Evolutionary conservation across 1,140 invertebrate species (phyloP).

Genomic region (Portunus trituberculatus): DNA sequence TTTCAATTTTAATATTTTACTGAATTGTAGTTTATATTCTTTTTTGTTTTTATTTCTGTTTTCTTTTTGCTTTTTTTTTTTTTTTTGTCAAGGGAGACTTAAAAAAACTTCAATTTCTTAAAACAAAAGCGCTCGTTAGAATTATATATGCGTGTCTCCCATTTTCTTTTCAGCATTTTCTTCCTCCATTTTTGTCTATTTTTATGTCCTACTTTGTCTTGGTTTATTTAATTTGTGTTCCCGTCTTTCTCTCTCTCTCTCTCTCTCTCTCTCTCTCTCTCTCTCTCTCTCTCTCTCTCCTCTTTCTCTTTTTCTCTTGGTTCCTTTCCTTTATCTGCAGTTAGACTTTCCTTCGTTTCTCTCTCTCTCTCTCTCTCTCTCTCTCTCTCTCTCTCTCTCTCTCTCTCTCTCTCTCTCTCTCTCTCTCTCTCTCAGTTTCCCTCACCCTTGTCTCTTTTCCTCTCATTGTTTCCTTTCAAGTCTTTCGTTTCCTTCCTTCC

Average conservation of each 20-base stretch:
- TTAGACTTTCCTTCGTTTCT: too few species aligned
- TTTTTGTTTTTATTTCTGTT: background rate
- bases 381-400: background rate
- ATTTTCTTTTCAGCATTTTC: background rate
- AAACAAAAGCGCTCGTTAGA: too few species aligned
- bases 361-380: background rate
- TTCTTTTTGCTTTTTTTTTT: background rate
- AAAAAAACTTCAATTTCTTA: background rate
- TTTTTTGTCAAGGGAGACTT: too few species aligned
- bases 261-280: too few species aligned
- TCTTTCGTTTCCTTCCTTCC: too few species aligned
- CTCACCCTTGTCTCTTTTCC: background rate
- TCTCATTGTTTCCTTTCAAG: background rate
- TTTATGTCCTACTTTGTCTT: background rate
- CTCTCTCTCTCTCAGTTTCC: background rate
- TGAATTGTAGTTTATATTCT: too few species aligned
- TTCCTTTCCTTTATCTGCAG: background rate
- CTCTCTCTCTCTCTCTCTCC: background rate
- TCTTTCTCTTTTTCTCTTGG: background rate
- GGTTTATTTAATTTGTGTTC: background rate
- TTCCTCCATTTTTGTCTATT: background rate
- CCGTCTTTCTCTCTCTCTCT: too few species aligned
- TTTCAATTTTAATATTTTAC: background rate
- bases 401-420: background rate
- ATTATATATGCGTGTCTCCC: background rate